Evolutionary conservation across 2,113 vertebrate genomes (phyloP), one percentile per base, ranked within the genome.

Genomic region (Istiophorus platypterus): DNA sequence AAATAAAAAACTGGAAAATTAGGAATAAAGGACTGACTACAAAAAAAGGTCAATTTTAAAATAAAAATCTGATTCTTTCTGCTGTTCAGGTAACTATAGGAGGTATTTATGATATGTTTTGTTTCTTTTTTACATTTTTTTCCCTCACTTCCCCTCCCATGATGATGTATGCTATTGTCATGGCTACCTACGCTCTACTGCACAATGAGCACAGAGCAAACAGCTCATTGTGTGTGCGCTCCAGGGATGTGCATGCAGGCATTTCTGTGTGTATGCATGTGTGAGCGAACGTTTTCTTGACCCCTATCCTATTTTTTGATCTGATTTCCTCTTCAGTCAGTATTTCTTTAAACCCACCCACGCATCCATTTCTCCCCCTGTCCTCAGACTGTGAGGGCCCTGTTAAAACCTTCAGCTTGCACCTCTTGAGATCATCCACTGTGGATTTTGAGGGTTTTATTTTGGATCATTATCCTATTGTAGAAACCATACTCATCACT

Each of bases 131-230:
- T 27, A 59, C 12, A 11, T 7, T 13, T 58, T 61, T 51, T 54
- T 12, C 29, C 47, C 54, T 67, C 6, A 42, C 57, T 61, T 56
- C n/a, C 68, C 26, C 61, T 74, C 71, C 72, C 67, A 22, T 73
- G 78, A 58, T 59, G 66, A 59, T 68, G 29, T 17, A 52, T 1
- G 31, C 42, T 57, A 65, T 58, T 20, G 24, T 77, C 81, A 85
- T 73, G 63, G 70, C 69, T 73, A 81, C 76, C 78, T 64, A 57
- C 37, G 76, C 63, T 84, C 87, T 65, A 86, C 51, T 84, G 86
- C 71, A 81, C 76, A 88, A 58, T 2, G 22, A 37, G 49, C 57
- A 29, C 67, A 54, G 37, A 72, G 42, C 12, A 47, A 29, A 81
- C 41, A 37, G 13, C 62, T 29, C 7, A 14, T 74, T 41, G 54